Conservation (phyloP, 1,140 invertebrate genomes). For the Camponotus pennsylvanicus region DNA sequence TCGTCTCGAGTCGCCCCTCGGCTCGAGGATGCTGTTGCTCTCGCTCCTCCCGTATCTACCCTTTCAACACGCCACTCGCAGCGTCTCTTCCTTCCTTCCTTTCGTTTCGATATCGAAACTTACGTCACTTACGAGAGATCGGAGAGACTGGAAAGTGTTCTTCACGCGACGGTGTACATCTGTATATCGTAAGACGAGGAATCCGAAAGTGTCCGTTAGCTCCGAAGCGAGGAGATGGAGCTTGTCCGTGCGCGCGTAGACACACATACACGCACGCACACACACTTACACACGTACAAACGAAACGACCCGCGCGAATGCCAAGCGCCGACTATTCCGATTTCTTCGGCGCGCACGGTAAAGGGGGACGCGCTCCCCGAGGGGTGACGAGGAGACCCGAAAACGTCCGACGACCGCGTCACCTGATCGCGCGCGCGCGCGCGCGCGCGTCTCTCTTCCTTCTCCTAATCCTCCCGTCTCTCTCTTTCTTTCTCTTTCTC, state of each 20-base stretch:
- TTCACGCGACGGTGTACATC: no score
- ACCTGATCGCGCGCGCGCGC: constrained; percentile 63
- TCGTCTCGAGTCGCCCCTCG: not conserved
- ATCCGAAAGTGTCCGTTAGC: no score
- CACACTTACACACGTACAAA: not conserved
- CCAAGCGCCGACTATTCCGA: constrained; percentile 62
- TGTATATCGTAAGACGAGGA: not conserved
- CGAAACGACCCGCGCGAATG: constrained; percentile 56
- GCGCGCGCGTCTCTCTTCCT: constrained; percentile 15
- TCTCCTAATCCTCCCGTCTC: not conserved
- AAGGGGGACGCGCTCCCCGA: constrained; percentile 20
- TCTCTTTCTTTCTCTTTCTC: not conserved
- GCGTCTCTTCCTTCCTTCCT: no score
- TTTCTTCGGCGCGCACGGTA: constrained; percentile 4
- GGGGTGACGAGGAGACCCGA: constrained; percentile 44
- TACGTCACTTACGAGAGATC: no score
- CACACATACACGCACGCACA: not conserved
- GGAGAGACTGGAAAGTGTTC: no score
- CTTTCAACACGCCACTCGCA: not conserved
- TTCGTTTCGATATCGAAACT: no score
- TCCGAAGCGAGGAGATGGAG: no score
- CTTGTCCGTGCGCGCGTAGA: no score
- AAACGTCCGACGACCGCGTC: constrained; percentile 62
- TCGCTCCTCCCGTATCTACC: not conserved
- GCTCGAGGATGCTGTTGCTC: constrained; percentile 2